Base-by-base conservation (phyloP, 2,888 invertebrate species). In the Lysandra bellargus region DNA sequence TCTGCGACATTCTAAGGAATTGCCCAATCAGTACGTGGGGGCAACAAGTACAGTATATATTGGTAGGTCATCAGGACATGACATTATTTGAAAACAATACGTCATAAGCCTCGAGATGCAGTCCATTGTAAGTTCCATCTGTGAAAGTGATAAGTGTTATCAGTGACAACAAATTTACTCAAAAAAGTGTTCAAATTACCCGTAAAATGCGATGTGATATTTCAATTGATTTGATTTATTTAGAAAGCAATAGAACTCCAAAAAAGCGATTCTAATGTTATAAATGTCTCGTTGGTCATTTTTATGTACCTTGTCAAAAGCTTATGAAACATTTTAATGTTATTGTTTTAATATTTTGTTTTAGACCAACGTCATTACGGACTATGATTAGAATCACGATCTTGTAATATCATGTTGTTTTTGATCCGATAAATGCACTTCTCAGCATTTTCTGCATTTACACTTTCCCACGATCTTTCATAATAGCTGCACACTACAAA, bases 21-120 rank as follows among this genome's bases (percentile, higher is more conserved):
- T 92, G 90, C 88, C 92, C 90, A 91, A 92, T 87, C 86, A 88
- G 87, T 85, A 90, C 88, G 92, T 89, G 92, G 92, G 91, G 92
- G 92, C 82, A 84, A 85, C 85, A 85, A 87, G 85, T 86, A 88
- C 76, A 76, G 87, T 94, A 94, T 94, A 93, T 92, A 94, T 91
- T 92, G 89, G 85, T 85, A 88, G 88, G 88, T 87, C 91, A 89
- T 87, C 90, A 90, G 91, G 91, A 89, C 90, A 85, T 86, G 84
- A 87, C 82, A 86, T 84, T 87, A 91, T 90, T 91, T 92, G 92
- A 83, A 57, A 83, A 82, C 80, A 61, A 75, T 78, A 53, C 64
- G 64, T 49, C 75, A 78, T 72, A 53, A 73, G 74, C 23, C 78
- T 81, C 83, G 85, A 89, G 88, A 94, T 94, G 94, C 93, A 92